Conservation (phyloP, 2,113 vertebrate species). For the Onychostruthus taczanowskii region DNA sequence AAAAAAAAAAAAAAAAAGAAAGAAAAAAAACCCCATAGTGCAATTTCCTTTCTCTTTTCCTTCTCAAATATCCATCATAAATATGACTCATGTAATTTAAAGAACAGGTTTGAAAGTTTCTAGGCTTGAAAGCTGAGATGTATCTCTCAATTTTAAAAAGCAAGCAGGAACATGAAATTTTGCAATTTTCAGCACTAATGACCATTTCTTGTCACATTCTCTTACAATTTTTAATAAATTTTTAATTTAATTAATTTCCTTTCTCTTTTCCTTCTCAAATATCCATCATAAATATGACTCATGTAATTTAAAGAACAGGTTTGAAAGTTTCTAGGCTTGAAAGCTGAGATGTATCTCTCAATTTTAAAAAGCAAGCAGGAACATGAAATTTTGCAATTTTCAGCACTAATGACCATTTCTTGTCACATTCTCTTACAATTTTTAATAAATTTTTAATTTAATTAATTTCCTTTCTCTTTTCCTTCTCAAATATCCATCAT, state of each 20-base stretch:
- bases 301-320: not conserved
- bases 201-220: not conserved
- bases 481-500: not conserved
- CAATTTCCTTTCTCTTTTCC: not conserved
- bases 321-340: not conserved
- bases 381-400: not conserved
- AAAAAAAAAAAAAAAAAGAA: too few relatives aligned
- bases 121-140: not conserved
- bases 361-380: not conserved
- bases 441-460: too few relatives aligned
- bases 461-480: not conserved
- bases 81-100: not conserved
- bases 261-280: not conserved
- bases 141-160: not conserved
- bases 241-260: too few relatives aligned
- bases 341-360: not conserved
- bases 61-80: not conserved
- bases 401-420: not conserved
- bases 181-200: not conserved
- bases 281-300: not conserved
- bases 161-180: not conserved
- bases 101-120: not conserved
- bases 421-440: not conserved
- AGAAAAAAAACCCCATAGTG: not conserved
- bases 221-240: too few relatives aligned